These are phyloP conservation scores for Bettongia penicillata DNA, from an alignment of 2,113 vertebrate species.

Conservation along the genomic window DNA sequence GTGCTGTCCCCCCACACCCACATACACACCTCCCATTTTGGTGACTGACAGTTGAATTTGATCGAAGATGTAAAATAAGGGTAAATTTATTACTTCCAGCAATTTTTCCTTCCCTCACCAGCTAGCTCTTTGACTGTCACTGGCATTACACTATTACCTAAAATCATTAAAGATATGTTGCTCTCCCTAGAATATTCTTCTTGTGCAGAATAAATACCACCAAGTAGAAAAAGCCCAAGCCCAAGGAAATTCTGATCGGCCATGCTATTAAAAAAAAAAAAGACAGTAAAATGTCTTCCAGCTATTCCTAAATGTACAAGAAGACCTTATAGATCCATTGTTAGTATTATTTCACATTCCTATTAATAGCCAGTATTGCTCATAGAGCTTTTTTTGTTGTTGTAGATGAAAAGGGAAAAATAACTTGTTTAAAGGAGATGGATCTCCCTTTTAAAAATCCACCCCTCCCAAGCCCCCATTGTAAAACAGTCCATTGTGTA, in stretches of 20 bases:
- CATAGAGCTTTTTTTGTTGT: not conserved
- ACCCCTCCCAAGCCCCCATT: not conserved
- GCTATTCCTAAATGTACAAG: not conserved
- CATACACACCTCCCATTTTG: not conserved
- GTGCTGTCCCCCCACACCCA: conserved; percentile 4
- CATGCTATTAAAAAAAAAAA: not conserved
- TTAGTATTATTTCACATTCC: conserved; percentile 5
- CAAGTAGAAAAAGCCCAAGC: not conserved
- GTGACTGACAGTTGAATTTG: not conserved
- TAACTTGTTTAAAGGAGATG: conserved; percentile 47
- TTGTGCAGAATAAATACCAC: not conserved
- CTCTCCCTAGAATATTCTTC: not conserved
- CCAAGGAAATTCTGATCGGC: not conserved
- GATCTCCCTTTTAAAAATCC: conserved; percentile 15
- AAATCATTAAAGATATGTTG: conserved; percentile 12
- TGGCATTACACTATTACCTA: conserved; percentile 9
- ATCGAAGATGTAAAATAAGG: conserved; percentile 42
- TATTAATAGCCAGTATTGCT: not conserved
- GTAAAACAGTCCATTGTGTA: not conserved
- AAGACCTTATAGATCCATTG: conserved; percentile 23
- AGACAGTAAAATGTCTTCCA: not conserved
- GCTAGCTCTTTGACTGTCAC: conserved; percentile 21
- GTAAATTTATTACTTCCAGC: not conserved
- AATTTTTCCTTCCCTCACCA: conserved; percentile 35
- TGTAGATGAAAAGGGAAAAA: not conserved